Conservation (phyloP, 2,888 invertebrate genomes). For the Taenaris catops region DNA sequence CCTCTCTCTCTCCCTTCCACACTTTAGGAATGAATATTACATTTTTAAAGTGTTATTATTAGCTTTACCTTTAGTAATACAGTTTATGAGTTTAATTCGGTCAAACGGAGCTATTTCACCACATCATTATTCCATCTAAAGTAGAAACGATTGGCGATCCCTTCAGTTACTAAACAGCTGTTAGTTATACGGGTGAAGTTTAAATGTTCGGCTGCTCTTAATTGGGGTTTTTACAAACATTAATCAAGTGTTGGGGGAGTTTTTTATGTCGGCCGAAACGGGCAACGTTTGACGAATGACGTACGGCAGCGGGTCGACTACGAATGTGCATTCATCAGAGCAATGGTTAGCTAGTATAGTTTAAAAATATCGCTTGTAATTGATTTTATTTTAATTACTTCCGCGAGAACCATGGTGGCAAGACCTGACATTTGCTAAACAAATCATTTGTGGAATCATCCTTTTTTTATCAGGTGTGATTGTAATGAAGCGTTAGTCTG, state of each 20-base stretch:
- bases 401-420: too few relatives aligned
- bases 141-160: slow-evolving; percentile 11
- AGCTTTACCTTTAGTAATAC: too few relatives aligned
- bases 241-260: slow-evolving; percentile 71
- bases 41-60: too few relatives aligned
- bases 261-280: slow-evolving; percentile 58
- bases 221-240: slow-evolving; percentile 75
- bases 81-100: too few relatives aligned
- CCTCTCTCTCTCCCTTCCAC: too few relatives aligned
- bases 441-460: too few relatives aligned
- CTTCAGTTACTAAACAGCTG: slow-evolving; percentile 34
- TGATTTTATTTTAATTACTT: too few relatives aligned
- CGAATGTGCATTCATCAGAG: slow-evolving; percentile 53
- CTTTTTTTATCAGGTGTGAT: too few relatives aligned
- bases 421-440: too few relatives aligned
- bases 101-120: background rate
- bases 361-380: too few relatives aligned
- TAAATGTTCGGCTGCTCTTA: slow-evolving; percentile 61
- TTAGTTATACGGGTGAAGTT: slow-evolving; percentile 51
- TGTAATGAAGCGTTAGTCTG: too few relatives aligned
- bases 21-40: too few relatives aligned
- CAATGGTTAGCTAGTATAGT: background rate
- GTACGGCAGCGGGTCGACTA: slow-evolving; percentile 41
- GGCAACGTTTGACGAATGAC: slow-evolving; percentile 58
- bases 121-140: slow-evolving; percentile 10